Base-by-base conservation (phyloP, 2,797 vertebrate species). In the Gambusia yucatana region DNA sequence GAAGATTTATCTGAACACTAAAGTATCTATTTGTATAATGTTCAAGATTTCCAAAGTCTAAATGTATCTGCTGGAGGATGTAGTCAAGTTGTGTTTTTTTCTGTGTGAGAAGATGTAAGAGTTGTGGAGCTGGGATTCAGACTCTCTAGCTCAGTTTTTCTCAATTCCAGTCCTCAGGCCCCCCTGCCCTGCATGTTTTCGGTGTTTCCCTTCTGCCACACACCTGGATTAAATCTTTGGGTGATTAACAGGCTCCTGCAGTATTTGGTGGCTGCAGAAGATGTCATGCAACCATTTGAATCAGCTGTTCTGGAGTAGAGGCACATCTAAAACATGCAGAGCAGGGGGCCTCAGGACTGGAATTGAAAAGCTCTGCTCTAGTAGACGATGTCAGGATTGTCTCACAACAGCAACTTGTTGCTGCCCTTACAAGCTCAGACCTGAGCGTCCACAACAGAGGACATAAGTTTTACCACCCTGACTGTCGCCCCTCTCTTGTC, bases 391-490 rank as follows among this genome's bases (percentile, higher is more conserved):
- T 79, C 83, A 79, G 76, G 71, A 36, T 52, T 75, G 36, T 30
- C 76, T 71, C 63, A 57, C 79, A 46, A 85, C 76, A 82, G 73
- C 82, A 76, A 82, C 86, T 10, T 85, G 61, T 20, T 63, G 61
- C 30, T 41, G 63, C 22, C 36, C 36, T 69, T 82, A n/a, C 82
- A 89, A 89, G 87, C 90, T 93, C 90, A 90, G 84, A 73, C 39
- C 8, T 84, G 87, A 52, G 22, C 50, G 22, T 92, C 83, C 83
- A 82, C 78, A 77, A 82, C 75, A 83, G 83, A 76, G 76, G 74
- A 85, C 90, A 69, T 43, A 91, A 78, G 79, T 91, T 92, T 82
- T n/a, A 43, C 78, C 88, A 84, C 77, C 87, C 65, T 70, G 88
- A 89, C 84, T 90, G 89, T 87, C 84, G 76, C 65, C 44, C 87